Evolutionary conservation across 2,113 vertebrate genomes (phyloP).

Genomic region (Dermatemys mawii): DNA sequence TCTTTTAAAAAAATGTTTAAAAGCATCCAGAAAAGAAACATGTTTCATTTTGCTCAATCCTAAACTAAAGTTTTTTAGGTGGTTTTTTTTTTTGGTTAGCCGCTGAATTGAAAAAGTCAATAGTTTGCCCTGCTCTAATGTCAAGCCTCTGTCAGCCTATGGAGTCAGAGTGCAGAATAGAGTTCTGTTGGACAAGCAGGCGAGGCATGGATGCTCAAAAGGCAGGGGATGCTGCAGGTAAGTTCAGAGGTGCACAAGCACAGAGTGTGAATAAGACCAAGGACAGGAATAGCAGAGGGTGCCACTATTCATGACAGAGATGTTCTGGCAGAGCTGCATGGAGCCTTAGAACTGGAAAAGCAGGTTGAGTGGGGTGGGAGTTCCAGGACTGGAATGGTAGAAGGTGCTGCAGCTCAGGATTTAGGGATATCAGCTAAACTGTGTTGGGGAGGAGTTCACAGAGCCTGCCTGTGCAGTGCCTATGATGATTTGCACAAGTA

Average conservation of each 20-base stretch:
- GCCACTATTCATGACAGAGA: not conserved
- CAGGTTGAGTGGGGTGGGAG: not conserved
- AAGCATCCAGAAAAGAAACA: too few relatives aligned
- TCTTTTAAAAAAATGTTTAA: too few relatives aligned
- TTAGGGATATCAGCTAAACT: not conserved
- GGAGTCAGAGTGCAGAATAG: not conserved
- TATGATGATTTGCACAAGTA: not conserved
- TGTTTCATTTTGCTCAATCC: too few relatives aligned
- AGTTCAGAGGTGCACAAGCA: not conserved
- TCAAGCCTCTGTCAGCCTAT: fast-evolving
- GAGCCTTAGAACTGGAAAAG: slow-evolving; percentile 29
- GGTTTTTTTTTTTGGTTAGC: not conserved
- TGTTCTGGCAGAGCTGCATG: slow-evolving; percentile 17
- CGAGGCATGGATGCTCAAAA: not conserved
- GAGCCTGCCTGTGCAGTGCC: not conserved
- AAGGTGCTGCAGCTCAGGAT: not conserved
- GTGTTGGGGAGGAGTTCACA: not conserved
- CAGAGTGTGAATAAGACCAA: not conserved
- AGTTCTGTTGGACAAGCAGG: fast-evolving
- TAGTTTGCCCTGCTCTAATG: not conserved
- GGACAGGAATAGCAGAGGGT: not conserved
- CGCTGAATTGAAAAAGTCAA: not conserved
- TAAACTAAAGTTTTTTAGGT: too few relatives aligned
- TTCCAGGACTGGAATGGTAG: fast-evolving
- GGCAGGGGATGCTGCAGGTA: not conserved